Percentiles rank a stretch among this genome's conserved stretches.
Conservation (phyloP, 2,888 invertebrate species). For the Dysmachus trigonus region DNA sequence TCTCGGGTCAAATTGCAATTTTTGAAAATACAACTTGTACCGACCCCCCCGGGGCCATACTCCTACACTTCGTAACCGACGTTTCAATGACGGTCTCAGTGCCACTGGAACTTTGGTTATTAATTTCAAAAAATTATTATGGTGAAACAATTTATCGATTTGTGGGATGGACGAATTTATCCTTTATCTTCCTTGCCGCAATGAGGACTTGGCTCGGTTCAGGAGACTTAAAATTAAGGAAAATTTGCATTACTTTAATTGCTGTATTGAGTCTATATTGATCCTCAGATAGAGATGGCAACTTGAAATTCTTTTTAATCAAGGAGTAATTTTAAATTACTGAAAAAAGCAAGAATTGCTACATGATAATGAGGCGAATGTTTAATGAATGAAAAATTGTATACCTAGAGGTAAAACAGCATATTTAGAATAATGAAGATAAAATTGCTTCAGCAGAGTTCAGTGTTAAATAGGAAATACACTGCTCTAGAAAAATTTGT, state of each 20-base stretch:
- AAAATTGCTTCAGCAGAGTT: too few species aligned
- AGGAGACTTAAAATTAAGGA: not conserved
- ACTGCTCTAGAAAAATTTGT: too few species aligned
- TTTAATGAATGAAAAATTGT: too few species aligned
- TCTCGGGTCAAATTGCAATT: conserved; percentile 30
- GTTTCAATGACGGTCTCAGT: not conserved
- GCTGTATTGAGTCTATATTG: not conserved
- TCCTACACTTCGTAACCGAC: not conserved
- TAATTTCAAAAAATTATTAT: not conserved
- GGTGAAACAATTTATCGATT: not conserved
- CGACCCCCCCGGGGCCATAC: not conserved
- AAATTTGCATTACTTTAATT: not conserved
- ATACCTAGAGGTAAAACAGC: too few species aligned
- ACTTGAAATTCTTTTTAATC: not conserved
- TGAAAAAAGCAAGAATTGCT: too few species aligned
- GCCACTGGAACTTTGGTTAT: not conserved
- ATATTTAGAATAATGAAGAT: too few species aligned
- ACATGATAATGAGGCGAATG: too few species aligned
- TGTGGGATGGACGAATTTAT: not conserved
- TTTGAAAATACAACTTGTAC: not conserved
- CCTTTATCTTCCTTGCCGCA: not conserved
- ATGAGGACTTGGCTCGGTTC: not conserved
- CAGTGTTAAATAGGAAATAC: too few species aligned
- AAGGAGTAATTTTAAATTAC: too few species aligned
- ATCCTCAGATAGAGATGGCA: not conserved